Conservation (phyloP, 2,888 invertebrate genomes). For the Bombylius discolor region DNA sequence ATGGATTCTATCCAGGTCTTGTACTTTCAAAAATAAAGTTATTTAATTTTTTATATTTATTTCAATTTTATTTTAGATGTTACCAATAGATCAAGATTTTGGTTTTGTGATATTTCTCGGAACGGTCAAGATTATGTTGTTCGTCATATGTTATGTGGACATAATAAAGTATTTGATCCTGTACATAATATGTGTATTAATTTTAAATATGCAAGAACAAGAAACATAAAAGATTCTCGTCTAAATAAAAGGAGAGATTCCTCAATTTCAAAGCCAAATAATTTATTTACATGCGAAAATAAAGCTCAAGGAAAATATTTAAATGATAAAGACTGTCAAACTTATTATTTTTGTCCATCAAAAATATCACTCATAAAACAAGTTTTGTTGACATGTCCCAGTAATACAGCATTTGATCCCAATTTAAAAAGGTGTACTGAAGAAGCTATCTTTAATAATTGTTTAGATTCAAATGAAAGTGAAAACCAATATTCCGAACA, state of each 20-base stretch:
- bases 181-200: slow-evolving; percentile 10
- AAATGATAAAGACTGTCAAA: slow-evolving; percentile 13
- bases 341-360: slow-evolving; percentile 15
- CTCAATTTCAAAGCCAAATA: neutral
- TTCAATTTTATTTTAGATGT: neutral
- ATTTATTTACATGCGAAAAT: slow-evolving; percentile 5
- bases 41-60: neutral
- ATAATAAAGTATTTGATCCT: slow-evolving; percentile 13
- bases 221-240: neutral
- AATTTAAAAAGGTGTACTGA: slow-evolving; percentile 8
- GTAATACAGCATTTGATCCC: slow-evolving; percentile 13
- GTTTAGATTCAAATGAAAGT: no score
- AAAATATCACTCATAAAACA: slow-evolving; percentile 13
- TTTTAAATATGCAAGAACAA: slow-evolving; percentile 4
- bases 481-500: no score
- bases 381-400: slow-evolving; percentile 13
- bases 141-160: slow-evolving; percentile 17
- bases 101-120: slow-evolving; percentile 16
- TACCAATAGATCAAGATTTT: slow-evolving; percentile 13
- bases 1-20: slow-evolving; percentile 16
- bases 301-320: slow-evolving; percentile 14
- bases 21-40: neutral
- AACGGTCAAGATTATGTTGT: slow-evolving; percentile 13
- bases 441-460: no score
- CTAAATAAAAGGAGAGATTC: neutral